Evolutionary conservation across 2,888 invertebrate species (phyloP).

Genomic region (Serripes groenlandicus): DNA sequence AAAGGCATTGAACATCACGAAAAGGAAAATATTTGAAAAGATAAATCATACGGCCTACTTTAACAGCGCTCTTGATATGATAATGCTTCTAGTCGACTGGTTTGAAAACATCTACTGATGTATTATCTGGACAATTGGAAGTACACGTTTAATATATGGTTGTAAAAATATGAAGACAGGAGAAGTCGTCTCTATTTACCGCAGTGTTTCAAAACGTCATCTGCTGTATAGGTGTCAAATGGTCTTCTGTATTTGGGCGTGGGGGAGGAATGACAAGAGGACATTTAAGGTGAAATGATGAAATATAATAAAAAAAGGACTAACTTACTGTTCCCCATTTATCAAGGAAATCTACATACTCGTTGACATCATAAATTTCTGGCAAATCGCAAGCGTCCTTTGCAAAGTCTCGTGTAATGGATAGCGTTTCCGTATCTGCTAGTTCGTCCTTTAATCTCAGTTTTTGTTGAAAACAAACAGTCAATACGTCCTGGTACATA

Average conservation of each 20-base stretch:
- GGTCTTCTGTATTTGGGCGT: too few species aligned
- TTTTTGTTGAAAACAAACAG: neutral
- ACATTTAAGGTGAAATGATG: neutral
- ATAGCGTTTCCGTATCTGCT: neutral
- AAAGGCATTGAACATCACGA: too few species aligned
- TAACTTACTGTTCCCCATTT: slow-evolving; percentile 56
- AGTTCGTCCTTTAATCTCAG: slow-evolving; percentile 13
- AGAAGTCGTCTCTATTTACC: neutral
- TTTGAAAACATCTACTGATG: too few species aligned
- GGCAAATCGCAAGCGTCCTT: slow-evolving; percentile 27
- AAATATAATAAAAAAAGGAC: neutral
- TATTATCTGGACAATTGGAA: neutral
- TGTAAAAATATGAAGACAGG: neutral
- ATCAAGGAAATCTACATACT: slow-evolving; percentile 46
- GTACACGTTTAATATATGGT: neutral
- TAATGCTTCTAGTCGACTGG: too few species aligned
- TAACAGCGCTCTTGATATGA: too few species aligned
- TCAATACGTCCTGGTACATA: slow-evolving; percentile 5
- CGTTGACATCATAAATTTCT: neutral
- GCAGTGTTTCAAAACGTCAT: neutral
- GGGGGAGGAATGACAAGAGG: neutral
- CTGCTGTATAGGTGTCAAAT: neutral
- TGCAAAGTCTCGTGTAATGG: slow-evolving; percentile 27
- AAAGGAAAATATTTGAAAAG: too few species aligned
- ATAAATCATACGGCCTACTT: too few species aligned